Conservation (phyloP, 2,888 invertebrate genomes). For the Platypus cylindrus region DNA sequence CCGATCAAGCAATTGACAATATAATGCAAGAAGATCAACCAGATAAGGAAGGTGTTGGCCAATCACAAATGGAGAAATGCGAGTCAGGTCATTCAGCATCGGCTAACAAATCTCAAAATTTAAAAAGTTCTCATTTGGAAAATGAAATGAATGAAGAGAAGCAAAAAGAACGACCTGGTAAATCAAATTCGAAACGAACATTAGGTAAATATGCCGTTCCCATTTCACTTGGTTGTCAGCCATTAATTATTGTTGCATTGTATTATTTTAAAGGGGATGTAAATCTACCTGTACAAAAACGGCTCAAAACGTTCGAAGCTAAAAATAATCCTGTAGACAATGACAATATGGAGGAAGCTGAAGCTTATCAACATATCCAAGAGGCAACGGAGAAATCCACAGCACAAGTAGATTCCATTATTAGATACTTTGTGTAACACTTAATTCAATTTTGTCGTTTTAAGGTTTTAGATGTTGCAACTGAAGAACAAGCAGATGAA, state of each 20-base stretch:
- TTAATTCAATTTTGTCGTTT: slow-evolving; percentile 2
- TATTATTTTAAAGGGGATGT: slow-evolving; percentile 39
- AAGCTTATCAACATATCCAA: slow-evolving; percentile 72
- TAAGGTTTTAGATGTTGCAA: slow-evolving; percentile 58
- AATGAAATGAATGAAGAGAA: slow-evolving; percentile 35
- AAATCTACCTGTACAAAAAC: slow-evolving; percentile 50
- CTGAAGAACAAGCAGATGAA: slow-evolving; percentile 68
- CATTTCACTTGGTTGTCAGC: not conserved
- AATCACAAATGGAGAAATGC: slow-evolving; percentile 54
- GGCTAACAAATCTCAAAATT: slow-evolving; percentile 26
- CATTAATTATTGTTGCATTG: slow-evolving; percentile 4
- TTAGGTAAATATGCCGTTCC: slow-evolving; percentile 30
- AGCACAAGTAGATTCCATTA: slow-evolving; percentile 44
- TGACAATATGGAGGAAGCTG: slow-evolving; percentile 28
- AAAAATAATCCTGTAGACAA: slow-evolving; percentile 2
- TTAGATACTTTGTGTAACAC: too few relatives aligned
- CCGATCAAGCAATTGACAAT: slow-evolving; percentile 35
- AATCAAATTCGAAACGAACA: slow-evolving; percentile 59
- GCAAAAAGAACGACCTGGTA: slow-evolving; percentile 59
- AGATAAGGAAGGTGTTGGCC: slow-evolving; percentile 56
- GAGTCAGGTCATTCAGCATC: slow-evolving; percentile 52
- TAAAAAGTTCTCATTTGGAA: slow-evolving; percentile 23
- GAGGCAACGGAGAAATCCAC: slow-evolving; percentile 63
- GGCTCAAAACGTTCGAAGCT: slow-evolving; percentile 42
- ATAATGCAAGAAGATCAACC: slow-evolving; percentile 46